phyloP scores from a whole-genome alignment of 2,113 vertebrate species.

The Cairina moschata region DNA sequence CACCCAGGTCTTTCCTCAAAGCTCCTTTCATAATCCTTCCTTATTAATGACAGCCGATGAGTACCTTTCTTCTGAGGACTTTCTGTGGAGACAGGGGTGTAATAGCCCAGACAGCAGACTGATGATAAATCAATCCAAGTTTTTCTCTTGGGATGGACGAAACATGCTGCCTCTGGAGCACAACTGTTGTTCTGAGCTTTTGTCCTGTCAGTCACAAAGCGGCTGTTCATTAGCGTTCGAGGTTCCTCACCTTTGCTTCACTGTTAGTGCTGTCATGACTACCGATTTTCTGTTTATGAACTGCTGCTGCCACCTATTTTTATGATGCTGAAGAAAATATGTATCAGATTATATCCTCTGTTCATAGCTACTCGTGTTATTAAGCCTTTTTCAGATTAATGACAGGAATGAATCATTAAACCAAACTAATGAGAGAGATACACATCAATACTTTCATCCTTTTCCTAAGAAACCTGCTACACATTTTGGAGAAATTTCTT shows the following conservation, averaged over 20 bases:
- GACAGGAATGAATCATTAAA: background rate
- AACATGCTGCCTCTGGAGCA: background rate
- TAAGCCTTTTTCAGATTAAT: background rate
- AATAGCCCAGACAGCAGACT: background rate
- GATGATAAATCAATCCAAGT: background rate
- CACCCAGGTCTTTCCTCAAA: background rate
- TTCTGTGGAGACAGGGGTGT: background rate
- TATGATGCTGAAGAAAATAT: background rate
- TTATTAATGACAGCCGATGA: background rate
- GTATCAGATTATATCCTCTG: background rate
- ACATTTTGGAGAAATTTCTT: background rate
- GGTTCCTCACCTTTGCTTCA: background rate
- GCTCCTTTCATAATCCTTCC: background rate
- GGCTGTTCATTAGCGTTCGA: rapidly evolving
- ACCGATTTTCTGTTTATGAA: background rate
- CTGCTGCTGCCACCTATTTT: slow-evolving; percentile 13
- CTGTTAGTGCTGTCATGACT: background rate
- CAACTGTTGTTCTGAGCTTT: background rate
- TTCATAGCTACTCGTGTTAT: background rate
- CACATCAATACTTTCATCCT: background rate
- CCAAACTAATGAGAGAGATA: background rate
- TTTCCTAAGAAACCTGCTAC: background rate
- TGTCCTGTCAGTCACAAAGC: background rate
- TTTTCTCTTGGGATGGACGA: background rate
- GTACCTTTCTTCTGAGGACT: background rate